These are phyloP conservation scores for Agrotis segetum DNA, from an alignment of 2,888 invertebrate species.

Conservation along the genomic window DNA sequence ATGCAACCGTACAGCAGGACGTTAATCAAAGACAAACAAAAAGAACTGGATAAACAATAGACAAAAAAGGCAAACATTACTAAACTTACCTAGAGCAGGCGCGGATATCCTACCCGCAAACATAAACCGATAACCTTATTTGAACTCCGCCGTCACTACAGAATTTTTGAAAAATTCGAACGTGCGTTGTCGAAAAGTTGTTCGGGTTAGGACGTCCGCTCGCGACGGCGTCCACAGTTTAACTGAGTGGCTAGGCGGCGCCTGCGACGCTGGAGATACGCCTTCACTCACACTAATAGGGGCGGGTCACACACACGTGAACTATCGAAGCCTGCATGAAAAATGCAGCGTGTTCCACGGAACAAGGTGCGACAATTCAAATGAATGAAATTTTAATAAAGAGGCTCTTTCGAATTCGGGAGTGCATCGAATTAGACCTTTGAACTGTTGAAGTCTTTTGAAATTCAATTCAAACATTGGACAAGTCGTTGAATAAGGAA, in stretches of 20 bases:
- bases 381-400: slow-evolving; percentile 53
- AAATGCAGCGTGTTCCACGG: slow-evolving; percentile 79
- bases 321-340: slow-evolving; percentile 83
- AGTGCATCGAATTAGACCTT: slow-evolving; percentile 49
- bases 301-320: slow-evolving; percentile 61
- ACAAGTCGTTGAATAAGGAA: slow-evolving; percentile 38
- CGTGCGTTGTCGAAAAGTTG: slow-evolving; percentile 54
- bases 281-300: slow-evolving; percentile 78
- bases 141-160: slow-evolving; percentile 81
- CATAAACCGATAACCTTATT: slow-evolving; percentile 84
- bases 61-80: slow-evolving; percentile 75
- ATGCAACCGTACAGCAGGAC: slow-evolving; percentile 72
- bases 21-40: slow-evolving; percentile 81
- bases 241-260: slow-evolving; percentile 85
- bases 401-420: slow-evolving; percentile 30
- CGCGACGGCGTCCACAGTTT: slow-evolving; percentile 73
- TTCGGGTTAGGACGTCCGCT: slow-evolving; percentile 70
- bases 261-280: slow-evolving; percentile 79
- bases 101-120: slow-evolving; percentile 84
- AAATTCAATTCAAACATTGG: slow-evolving; percentile 44
- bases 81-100: slow-evolving; percentile 79
- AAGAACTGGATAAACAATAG: slow-evolving; percentile 65
- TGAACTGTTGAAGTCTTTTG: slow-evolving; percentile 47
- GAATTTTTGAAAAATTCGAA: slow-evolving; percentile 67
- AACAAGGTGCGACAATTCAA: slow-evolving; percentile 70